Conservation (phyloP, 2,113 vertebrate species). For the Greenwoodochromis staneri region DNA sequence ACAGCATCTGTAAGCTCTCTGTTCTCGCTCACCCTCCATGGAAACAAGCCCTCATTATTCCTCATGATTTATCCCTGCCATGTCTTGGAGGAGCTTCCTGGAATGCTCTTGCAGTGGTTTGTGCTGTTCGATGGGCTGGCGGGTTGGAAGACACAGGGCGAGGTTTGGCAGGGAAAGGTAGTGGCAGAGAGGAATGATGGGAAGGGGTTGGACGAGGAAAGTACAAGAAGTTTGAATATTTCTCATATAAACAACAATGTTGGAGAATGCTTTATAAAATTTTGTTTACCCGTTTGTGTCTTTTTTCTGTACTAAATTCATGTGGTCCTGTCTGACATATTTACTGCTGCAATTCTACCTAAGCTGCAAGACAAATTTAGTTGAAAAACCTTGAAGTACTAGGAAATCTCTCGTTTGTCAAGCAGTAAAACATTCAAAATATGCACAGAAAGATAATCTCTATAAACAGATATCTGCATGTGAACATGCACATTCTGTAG, state of each 20-base stretch:
- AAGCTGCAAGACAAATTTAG: not conserved
- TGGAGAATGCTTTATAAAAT: not conserved
- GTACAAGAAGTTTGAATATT: conserved; percentile 1
- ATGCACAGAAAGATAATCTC: not conserved
- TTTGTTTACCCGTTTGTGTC: not conserved
- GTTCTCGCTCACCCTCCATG: not conserved
- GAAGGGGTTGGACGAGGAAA: conserved; percentile 26
- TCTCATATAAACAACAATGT: conserved; percentile 15
- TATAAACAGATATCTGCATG: not conserved
- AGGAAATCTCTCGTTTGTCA: not conserved
- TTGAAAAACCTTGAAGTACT: not conserved
- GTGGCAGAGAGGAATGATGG: conserved; percentile 31
- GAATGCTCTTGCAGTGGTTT: conserved; percentile 45
- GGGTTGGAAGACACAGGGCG: conserved; percentile 38
- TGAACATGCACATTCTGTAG: not conserved
- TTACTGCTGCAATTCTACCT: not conserved
- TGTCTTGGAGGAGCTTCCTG: conserved; percentile 37
- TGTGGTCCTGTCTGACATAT: not conserved
- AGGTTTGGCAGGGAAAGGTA: conserved; percentile 40
- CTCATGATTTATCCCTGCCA: conserved; percentile 28
- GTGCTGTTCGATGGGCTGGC: conserved; percentile 3
- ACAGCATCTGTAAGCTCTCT: not conserved
- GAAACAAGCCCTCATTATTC: conserved; percentile 32
- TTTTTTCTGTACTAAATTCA: not conserved
- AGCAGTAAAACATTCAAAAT: not conserved